phyloP scores from a whole-genome alignment of 2,797 vertebrate species.

The Huso huso region DNA sequence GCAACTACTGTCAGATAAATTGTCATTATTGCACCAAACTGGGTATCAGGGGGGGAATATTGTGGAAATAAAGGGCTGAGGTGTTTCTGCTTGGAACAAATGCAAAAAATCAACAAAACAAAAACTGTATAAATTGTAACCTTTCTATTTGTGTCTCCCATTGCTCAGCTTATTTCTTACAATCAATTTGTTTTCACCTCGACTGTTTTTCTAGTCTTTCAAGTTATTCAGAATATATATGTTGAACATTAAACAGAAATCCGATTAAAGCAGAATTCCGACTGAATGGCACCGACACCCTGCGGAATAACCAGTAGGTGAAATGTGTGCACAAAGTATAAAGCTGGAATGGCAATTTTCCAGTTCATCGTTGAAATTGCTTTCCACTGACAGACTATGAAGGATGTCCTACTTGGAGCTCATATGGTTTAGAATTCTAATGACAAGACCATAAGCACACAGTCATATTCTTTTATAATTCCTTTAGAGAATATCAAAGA shows the following conservation, averaged over 20 bases:
- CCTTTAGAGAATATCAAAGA: background rate
- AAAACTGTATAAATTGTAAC: no score
- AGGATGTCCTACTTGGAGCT: background rate
- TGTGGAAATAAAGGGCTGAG: no score
- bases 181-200: no score
- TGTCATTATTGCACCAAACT: no score
- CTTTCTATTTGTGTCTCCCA: no score
- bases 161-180: no score
- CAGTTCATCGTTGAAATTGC: background rate
- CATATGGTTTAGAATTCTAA: background rate
- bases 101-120: no score
- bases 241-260: background rate
- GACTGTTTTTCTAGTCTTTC: no score
- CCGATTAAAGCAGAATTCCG: background rate
- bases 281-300: background rate
- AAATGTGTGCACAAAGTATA: background rate
- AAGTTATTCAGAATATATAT: constrained; percentile 2
- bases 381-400: constrained; percentile 1
- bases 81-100: no score
- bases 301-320: background rate
- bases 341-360: background rate
- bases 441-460: background rate
- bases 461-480: background rate
- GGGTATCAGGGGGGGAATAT: no score
- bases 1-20: no score